Evolutionary conservation across 2,113 vertebrate genomes (phyloP).

Genomic region (Motacilla alba): DNA sequence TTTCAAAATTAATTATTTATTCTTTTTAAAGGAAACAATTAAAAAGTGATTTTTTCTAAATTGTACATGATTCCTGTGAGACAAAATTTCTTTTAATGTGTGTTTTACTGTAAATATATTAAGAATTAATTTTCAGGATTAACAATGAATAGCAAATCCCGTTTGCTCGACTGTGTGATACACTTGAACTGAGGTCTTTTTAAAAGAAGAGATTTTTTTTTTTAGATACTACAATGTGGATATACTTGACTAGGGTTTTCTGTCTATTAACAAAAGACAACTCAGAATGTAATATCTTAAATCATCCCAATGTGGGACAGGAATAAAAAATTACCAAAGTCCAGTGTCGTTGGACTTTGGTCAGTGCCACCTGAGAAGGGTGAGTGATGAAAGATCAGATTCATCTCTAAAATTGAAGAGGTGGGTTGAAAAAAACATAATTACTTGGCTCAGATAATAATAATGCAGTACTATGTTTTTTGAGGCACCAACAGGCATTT

Average conservation of each 20-base stretch:
- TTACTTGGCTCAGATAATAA: not conserved
- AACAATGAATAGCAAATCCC: not conserved
- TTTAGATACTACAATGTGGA: not conserved
- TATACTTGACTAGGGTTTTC: not conserved
- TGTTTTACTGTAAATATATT: not conserved
- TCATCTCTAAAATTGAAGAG: not conserved
- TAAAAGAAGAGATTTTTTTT: not conserved
- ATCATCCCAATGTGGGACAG: not conserved
- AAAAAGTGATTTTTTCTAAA: not conserved
- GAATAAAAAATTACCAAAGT: not conserved
- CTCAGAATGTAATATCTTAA: not conserved
- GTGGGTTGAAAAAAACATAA: not conserved
- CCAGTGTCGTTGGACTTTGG: not conserved
- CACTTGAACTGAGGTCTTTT: not conserved
- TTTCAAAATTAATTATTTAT: not conserved
- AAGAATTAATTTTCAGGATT: not conserved
- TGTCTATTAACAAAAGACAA: not conserved
- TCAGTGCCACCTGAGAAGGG: not conserved
- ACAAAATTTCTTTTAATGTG: not conserved
- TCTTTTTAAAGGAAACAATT: not conserved
- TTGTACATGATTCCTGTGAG: not conserved
- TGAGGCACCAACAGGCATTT: not conserved
- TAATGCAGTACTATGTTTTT: not conserved
- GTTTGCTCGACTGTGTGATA: not conserved
- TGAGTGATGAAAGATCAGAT: not conserved